These are phyloP conservation scores for Tokudaia muenninki DNA, from an alignment of 2,797 vertebrate genomes.

Conservation along the genomic window DNA sequence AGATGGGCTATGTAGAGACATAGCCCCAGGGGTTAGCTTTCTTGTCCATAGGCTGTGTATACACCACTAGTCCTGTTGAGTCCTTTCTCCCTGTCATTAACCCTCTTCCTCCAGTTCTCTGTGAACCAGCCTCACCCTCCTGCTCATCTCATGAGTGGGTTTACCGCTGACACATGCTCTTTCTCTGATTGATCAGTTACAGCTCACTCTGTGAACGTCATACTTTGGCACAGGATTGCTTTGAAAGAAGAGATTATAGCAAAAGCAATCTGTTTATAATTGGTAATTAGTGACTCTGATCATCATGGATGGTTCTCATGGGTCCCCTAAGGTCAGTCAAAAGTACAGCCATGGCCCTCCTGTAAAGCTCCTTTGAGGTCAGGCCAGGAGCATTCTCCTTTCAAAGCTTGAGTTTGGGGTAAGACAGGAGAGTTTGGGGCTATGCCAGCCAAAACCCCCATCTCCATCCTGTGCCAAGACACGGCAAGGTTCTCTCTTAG, in stretches of 20 bases:
- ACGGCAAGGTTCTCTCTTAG: neutral
- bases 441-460: neutral
- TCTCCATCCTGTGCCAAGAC: no score
- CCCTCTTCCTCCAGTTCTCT: neutral
- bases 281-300: neutral
- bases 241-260: neutral
- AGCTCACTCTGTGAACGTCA: neutral
- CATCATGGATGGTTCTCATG: accelerated
- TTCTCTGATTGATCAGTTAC: neutral
- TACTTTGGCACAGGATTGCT: neutral
- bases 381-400: neutral
- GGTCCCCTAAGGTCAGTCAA: neutral
- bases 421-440: neutral
- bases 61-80: accelerated
- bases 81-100: neutral
- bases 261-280: neutral
- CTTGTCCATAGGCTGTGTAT: neutral
- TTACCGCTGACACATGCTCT: neutral
- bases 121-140: neutral
- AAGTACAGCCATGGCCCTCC: neutral
- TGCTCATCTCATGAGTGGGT: no score
- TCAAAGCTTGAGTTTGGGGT: neutral
- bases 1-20: neutral
- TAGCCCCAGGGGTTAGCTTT: accelerated
- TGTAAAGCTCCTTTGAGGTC: neutral